A percentile compares a stretch with the other conserved stretches of the same genome.
phyloP scores from a whole-genome alignment of 1,140 invertebrate species.

The Zaprionus lachaisei region DNA sequence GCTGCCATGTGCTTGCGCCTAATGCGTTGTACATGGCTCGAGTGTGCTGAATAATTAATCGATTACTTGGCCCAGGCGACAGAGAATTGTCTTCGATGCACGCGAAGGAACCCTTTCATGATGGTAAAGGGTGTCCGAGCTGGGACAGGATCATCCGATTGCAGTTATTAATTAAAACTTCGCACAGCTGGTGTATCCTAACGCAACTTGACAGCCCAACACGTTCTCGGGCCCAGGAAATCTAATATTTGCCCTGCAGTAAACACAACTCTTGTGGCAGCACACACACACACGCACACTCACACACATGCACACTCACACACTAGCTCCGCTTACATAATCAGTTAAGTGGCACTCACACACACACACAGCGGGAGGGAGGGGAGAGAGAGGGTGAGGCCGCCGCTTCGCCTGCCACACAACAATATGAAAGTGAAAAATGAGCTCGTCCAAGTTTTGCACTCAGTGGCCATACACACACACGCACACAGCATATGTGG shows the following conservation, averaged over 20 bases:
- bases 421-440: conserved; percentile 81
- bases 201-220: conserved; percentile 35
- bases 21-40: conserved; percentile 24
- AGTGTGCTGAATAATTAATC: conserved; percentile 68
- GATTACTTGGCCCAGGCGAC: conserved; percentile 28
- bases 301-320: conserved; percentile 17
- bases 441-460: conserved; percentile 73
- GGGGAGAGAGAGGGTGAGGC: conserved; percentile 7
- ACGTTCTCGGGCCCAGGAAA: conserved; percentile 45
- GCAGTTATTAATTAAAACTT: conserved; percentile 75
- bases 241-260: conserved; percentile 59
- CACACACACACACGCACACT: conserved; percentile 30
- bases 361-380: neutral
- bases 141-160: conserved; percentile 21
- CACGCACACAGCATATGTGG: conserved; percentile 11
- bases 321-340: conserved; percentile 61
- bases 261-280: conserved; percentile 56
- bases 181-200: conserved; percentile 40
- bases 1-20: conserved; percentile 51
- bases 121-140: conserved; percentile 3
- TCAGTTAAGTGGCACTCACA: conserved; percentile 74
- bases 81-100: conserved; percentile 58
- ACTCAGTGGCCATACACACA: conserved; percentile 32
- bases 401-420: conserved; percentile 41
- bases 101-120: conserved; percentile 25